Base-by-base conservation (phyloP, 2,888 invertebrate genomes). In the Synanthedon myopaeformis region DNA sequence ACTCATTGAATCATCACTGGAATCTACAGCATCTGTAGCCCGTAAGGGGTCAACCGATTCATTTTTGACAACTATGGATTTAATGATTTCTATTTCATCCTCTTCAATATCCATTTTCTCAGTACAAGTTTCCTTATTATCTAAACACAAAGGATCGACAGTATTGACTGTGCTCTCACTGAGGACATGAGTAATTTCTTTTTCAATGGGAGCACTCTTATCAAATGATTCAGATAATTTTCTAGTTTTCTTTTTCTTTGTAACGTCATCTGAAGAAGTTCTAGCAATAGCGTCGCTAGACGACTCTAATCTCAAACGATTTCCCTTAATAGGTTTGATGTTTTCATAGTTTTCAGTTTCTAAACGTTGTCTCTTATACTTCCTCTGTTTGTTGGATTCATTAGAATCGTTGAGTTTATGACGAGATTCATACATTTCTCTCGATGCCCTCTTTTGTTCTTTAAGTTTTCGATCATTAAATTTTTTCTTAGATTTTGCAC, bases 341-440 rank as follows among this genome's bases (percentile, higher is more conserved):
- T 54, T 45, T 48, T 61, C 58, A 53, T 79, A 74, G 52, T 72
- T 65, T 50, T 76, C 78, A 41, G 79, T 74, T 41, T 74, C 70
- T 51, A 77, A 54, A 42, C 72, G 66, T 55, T 65, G 67, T 13
- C 69, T 68, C 28, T 67, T 77, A 35, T 58, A 63, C 60, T 70
- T 74, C 56, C 69, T 67, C 48, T 57, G 49, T 50, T 68, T 69
- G 41, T 52, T 55, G 5, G 58, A 56, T 54, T 57, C 58, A 66
- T 35, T 35, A 42, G 72, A 72, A 52, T 64, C 57, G 52, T 73
- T 67, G 41, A 73, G 55, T 58, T 73, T 69, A 64, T 86, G 86
- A 45, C 87, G 77, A 3, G 86, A 70, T 62, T 79, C 74, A 58
- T 65, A 87, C 84, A 87, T 86, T 75, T 87, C 86, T 59, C 65